A percentile compares a stretch with the other conserved stretches of the same genome.
phyloP scores from a whole-genome alignment of 2,888 invertebrate species.

The Aleiodes testaceus region DNA sequence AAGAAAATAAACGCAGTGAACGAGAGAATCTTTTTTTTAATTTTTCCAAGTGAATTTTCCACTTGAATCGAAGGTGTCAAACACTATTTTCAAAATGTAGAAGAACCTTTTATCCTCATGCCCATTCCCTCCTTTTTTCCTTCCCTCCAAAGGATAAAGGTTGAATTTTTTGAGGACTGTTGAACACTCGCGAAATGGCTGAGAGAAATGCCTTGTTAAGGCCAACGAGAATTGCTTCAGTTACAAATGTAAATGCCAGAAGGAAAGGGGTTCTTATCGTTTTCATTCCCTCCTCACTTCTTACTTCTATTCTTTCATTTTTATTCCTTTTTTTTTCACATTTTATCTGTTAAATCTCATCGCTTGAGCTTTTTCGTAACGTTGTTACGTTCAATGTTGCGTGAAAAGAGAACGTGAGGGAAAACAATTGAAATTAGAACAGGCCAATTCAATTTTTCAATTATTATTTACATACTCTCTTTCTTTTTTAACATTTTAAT shows the following conservation, averaged over 20 bases:
- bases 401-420: slow-evolving; percentile 12
- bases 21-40: slow-evolving; percentile 2
- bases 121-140: slow-evolving; percentile 50
- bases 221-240: slow-evolving; percentile 62
- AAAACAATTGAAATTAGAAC: slow-evolving; percentile 13
- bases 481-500: slow-evolving; percentile 39
- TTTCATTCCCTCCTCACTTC: slow-evolving; percentile 42
- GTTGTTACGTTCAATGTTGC: slow-evolving; percentile 28
- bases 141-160: slow-evolving; percentile 54
- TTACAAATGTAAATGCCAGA: slow-evolving; percentile 64
- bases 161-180: slow-evolving; percentile 32
- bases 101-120: not conserved
- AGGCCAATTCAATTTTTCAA: slow-evolving; percentile 8
- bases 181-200: slow-evolving; percentile 42
- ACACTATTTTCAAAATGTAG: slow-evolving; percentile 2
- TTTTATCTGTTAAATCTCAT: slow-evolving; percentile 35
- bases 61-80: slow-evolving; percentile 25
- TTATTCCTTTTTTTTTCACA: slow-evolving; percentile 33
- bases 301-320: slow-evolving; percentile 15
- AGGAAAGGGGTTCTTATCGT: slow-evolving; percentile 58
- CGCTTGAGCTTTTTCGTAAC: slow-evolving; percentile 31
- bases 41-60: slow-evolving; percentile 28
- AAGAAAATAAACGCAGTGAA: slow-evolving; percentile 26
- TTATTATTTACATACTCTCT: not conserved
- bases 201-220: slow-evolving; percentile 58